A percentile compares a stretch with the other conserved stretches of the same genome.
Conservation (phyloP, 2,113 vertebrate species). For the Callocephalon fimbriatum region DNA sequence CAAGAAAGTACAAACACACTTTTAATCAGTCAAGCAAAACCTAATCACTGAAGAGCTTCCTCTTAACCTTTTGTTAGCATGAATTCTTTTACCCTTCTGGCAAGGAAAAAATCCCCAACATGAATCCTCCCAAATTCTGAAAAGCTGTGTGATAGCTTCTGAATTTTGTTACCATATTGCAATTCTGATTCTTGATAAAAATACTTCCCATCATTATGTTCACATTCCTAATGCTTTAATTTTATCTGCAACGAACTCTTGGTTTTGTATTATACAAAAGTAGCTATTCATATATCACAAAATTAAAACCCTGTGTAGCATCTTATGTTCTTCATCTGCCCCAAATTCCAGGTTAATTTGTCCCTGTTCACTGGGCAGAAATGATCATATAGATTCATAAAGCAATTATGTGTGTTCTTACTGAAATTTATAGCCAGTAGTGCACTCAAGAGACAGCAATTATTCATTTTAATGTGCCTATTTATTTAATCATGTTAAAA, state of each 20-base stretch:
- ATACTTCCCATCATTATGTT: background rate
- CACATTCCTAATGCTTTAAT: background rate
- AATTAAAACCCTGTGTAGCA: background rate
- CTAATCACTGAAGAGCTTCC: background rate
- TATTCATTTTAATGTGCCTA: constrained; percentile 39
- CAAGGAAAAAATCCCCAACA: background rate
- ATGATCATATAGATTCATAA: constrained; percentile 7
- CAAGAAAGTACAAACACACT: background rate
- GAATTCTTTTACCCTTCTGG: background rate
- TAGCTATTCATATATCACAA: background rate
- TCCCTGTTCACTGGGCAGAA: constrained; percentile 33
- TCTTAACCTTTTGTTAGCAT: background rate
- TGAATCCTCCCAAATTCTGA: background rate
- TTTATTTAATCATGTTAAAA: constrained; percentile 52
- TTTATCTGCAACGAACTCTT: background rate
- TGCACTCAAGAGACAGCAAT: constrained; percentile 1
- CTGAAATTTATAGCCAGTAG: constrained; percentile 27
- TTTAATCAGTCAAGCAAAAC: background rate
- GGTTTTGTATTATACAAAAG: background rate
- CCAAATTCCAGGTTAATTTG: background rate
- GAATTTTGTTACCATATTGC: background rate
- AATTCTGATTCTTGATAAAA: background rate
- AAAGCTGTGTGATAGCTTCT: background rate
- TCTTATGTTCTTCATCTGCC: background rate
- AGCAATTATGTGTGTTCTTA: constrained; percentile 37